These are phyloP conservation scores for Ephialtes manifestator DNA, from an alignment of 2,888 invertebrate species.

Conservation along the genomic window DNA sequence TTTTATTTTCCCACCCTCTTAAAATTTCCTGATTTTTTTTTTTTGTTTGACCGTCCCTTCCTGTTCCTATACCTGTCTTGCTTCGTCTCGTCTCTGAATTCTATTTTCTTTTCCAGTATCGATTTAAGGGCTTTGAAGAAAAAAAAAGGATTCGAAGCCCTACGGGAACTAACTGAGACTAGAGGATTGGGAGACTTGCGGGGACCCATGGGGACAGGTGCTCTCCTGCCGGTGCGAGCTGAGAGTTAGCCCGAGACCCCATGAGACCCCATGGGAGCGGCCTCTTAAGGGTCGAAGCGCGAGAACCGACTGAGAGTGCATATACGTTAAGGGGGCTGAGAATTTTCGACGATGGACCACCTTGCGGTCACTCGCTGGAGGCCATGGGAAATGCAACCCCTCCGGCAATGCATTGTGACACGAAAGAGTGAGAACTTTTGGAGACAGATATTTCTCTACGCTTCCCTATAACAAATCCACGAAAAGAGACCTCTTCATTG, in stretches of 20 bases:
- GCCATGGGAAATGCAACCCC: slow-evolving; percentile 83
- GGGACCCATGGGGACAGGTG: slow-evolving; percentile 56
- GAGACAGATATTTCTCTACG: slow-evolving; percentile 40
- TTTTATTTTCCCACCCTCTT: neutral
- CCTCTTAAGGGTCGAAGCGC: slow-evolving; percentile 37
- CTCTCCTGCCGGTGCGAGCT: slow-evolving; percentile 16
- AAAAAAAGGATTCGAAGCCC: slow-evolving; percentile 47
- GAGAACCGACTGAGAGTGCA: slow-evolving; percentile 50
- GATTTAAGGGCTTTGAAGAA: neutral
- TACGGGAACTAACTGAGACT: slow-evolving; percentile 9
- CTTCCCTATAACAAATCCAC: slow-evolving; percentile 40
- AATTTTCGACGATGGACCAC: slow-evolving; percentile 81
- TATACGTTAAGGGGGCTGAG: slow-evolving; percentile 75
- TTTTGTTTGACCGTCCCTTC: neutral
- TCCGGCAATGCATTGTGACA: slow-evolving; percentile 50
- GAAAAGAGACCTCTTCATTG: slow-evolving; percentile 46
- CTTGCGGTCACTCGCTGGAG: slow-evolving; percentile 79
- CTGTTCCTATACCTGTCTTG: slow-evolving; percentile 4
- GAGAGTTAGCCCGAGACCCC: neutral
- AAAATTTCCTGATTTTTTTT: neutral
- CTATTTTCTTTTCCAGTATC: slow-evolving; percentile 1
- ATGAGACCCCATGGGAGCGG: slow-evolving; percentile 66
- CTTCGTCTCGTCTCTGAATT: neutral
- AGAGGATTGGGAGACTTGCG: neutral
- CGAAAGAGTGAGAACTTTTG: slow-evolving; percentile 28